Evolutionary conservation across 2,113 vertebrate genomes (phyloP).

Genomic region (Dasyurus viverrinus): DNA sequence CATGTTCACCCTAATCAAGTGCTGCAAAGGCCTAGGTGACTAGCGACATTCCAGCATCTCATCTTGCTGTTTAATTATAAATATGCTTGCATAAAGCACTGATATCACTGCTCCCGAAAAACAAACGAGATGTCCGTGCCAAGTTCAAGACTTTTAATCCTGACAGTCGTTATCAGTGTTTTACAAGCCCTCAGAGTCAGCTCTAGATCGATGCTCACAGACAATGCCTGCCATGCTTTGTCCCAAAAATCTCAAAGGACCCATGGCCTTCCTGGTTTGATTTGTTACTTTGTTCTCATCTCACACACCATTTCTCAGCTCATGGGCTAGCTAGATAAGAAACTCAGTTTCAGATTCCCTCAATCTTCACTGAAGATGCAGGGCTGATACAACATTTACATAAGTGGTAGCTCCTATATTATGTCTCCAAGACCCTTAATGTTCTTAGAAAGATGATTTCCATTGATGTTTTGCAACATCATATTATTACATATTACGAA

Average conservation of each 20-base stretch:
- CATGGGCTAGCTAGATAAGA: not conserved
- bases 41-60: constrained; percentile 23
- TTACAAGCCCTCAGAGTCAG: not conserved
- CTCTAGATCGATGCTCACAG: not conserved
- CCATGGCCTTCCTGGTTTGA: too few species aligned
- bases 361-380: not conserved
- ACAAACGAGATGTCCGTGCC: not conserved
- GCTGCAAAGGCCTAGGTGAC: constrained; percentile 19
- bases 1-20: constrained; percentile 1
- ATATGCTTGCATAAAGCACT: not conserved
- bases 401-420: not conserved
- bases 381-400: not conserved
- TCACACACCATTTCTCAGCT: not conserved
- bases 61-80: constrained; percentile 20
- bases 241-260: not conserved
- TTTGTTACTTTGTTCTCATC: not conserved
- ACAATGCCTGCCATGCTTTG: not conserved
- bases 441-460: constrained; percentile 3
- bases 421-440: not conserved
- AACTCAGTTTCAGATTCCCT: not conserved
- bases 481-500: too few species aligned
- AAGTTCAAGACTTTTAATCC: not conserved
- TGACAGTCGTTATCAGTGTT: not conserved
- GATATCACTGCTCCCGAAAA: constrained; percentile 26
- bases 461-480: not conserved